Percentiles rank a stretch among this genome's conserved stretches.
Conservation (phyloP, 2,888 invertebrate genomes). For the Drosophila mettleri region DNA sequence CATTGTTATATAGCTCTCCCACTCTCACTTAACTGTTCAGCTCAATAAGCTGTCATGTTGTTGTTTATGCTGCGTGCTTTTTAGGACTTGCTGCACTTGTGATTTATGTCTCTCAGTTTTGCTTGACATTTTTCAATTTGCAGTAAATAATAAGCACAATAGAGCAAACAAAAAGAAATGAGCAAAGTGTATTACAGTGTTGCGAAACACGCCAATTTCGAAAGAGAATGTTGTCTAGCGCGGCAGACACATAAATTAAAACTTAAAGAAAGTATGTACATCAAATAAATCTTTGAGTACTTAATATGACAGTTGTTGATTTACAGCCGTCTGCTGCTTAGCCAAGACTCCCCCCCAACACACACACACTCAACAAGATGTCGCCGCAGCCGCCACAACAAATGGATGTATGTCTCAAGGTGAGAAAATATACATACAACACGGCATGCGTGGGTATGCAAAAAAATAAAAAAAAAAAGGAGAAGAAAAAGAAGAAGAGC, state of each 20-base stretch:
- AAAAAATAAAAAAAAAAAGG: slow-evolving; percentile 24
- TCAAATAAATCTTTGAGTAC: slow-evolving; percentile 39
- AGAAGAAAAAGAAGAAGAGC: slow-evolving; percentile 14
- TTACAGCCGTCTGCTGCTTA: slow-evolving; percentile 60
- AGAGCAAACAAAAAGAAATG: slow-evolving; percentile 4
- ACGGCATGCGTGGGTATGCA: slow-evolving; percentile 47
- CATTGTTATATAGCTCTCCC: slow-evolving; percentile 28
- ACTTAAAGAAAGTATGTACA: slow-evolving; percentile 36
- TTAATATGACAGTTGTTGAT: slow-evolving; percentile 64
- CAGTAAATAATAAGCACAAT: slow-evolving; percentile 62
- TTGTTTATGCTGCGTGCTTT: slow-evolving; percentile 48
- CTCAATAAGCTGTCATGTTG: slow-evolving; percentile 33
- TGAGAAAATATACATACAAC: slow-evolving; percentile 50
- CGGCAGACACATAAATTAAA: slow-evolving; percentile 67
- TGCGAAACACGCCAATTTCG: slow-evolving; percentile 23
- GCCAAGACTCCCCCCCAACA: slow-evolving; percentile 17
- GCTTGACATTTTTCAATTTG: slow-evolving; percentile 67
- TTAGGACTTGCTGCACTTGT: slow-evolving; percentile 30
- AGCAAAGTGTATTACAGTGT: slow-evolving; percentile 24
- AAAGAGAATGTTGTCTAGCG: slow-evolving; percentile 29
- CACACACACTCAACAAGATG: slow-evolving; percentile 27
- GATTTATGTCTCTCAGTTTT: slow-evolving; percentile 57
- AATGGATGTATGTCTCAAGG: slow-evolving; percentile 78
- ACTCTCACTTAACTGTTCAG: slow-evolving; percentile 4
- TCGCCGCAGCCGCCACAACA: slow-evolving; percentile 63